Percentiles rank a stretch among this genome's conserved stretches.
phyloP scores from a whole-genome alignment of 2,113 vertebrate species.

The Glaucomys volans region DNA sequence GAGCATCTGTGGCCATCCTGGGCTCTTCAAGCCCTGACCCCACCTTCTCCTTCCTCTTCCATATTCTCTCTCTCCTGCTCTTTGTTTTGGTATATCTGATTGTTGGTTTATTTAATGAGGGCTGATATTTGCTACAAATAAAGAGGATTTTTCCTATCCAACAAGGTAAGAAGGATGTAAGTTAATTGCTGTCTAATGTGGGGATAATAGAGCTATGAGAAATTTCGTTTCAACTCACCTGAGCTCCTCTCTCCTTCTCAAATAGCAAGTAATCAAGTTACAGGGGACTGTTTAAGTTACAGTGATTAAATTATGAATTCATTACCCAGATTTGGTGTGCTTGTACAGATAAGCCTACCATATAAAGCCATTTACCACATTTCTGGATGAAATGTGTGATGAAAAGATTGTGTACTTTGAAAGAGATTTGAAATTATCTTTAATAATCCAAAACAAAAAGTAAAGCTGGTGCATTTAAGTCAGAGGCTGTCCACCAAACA shows the following conservation, averaged over 20 bases:
- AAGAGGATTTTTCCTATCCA: neutral
- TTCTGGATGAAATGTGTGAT: neutral
- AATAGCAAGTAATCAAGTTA: neutral
- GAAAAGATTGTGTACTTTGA: neutral
- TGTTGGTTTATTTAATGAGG: constrained; percentile 28
- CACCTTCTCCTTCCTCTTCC: too few relatives aligned
- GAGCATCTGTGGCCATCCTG: neutral
- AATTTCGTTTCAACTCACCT: neutral
- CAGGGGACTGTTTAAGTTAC: constrained; percentile 10
- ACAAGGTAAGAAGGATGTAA: neutral
- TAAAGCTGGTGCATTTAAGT: neutral
- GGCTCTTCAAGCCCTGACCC: neutral
- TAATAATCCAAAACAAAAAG: neutral
- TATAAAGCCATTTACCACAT: neutral
- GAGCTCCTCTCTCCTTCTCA: neutral
- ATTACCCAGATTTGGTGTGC: neutral
- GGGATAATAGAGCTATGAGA: constrained; percentile 20
- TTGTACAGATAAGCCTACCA: neutral
- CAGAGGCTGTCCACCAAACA: neutral
- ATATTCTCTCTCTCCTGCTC: too few relatives aligned
- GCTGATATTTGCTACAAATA: neutral
- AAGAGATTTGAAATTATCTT: constrained; percentile 52
- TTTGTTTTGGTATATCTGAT: neutral
- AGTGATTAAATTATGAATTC: neutral
- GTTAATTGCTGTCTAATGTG: neutral